Percentiles rank a stretch among this genome's conserved stretches.
Evolutionary conservation across 2,888 invertebrate genomes (phyloP).

Genomic region (Drosophila anomelani): DNA sequence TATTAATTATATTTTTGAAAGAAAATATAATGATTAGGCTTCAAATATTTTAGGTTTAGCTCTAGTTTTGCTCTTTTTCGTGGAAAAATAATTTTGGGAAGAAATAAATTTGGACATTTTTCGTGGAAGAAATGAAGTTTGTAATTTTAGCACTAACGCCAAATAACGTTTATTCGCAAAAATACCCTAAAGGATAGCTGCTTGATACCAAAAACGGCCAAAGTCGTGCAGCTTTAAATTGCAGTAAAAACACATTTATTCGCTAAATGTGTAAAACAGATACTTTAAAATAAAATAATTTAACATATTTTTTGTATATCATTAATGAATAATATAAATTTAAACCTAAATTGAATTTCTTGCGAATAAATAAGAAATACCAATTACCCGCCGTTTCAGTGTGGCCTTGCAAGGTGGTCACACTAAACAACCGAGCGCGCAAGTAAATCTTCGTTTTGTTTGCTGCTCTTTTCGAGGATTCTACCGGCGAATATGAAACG

Average conservation of each 20-base stretch:
- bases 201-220: background rate
- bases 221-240: too few relatives aligned
- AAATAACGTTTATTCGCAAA: too few relatives aligned
- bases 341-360: background rate
- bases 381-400: background rate
- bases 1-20: background rate
- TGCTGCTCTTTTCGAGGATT: constrained; percentile 17
- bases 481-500: constrained; percentile 51
- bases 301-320: background rate
- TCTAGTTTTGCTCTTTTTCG: background rate
- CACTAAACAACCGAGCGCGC: constrained; percentile 34
- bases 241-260: background rate
- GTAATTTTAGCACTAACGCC: constrained; percentile 2
- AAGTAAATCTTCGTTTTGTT: constrained; percentile 35
- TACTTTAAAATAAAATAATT: rapidly evolving
- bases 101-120: background rate
- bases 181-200: background rate
- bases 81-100: background rate
- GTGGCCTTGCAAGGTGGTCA: background rate
- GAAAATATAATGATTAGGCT: background rate
- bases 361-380: background rate
- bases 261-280: background rate
- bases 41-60: too few relatives aligned
- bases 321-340: background rate
- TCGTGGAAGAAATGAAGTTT: background rate